These are phyloP conservation scores for Buathra laborator DNA, from an alignment of 2,888 invertebrate species.

Conservation along the genomic window DNA sequence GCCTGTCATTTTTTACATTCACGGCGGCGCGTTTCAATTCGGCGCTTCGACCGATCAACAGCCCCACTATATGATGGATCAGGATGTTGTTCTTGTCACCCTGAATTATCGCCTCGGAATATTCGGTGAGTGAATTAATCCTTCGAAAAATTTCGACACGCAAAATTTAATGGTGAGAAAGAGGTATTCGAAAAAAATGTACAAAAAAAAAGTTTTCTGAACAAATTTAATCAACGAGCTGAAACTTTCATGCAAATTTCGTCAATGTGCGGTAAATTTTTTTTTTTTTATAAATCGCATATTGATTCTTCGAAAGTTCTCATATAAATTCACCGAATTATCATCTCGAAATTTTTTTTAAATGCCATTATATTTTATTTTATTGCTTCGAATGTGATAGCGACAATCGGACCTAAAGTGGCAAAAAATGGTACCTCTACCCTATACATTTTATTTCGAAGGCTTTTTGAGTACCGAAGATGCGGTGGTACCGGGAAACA, in stretches of 20 bases:
- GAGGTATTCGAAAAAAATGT: neutral
- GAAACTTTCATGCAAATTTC: too few relatives aligned
- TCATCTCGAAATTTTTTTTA: too few relatives aligned
- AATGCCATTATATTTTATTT: too few relatives aligned
- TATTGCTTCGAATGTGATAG: too few relatives aligned
- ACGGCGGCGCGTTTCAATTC: conserved; percentile 86
- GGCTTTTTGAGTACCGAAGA: conserved; percentile 91
- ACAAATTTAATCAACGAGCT: too few relatives aligned
- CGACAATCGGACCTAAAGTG: too few relatives aligned
- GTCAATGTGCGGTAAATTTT: too few relatives aligned
- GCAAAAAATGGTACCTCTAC: too few relatives aligned
- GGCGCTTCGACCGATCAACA: conserved; percentile 87
- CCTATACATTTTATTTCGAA: conserved; percentile 72
- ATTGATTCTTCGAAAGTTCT: too few relatives aligned
- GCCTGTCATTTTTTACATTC: conserved; percentile 73
- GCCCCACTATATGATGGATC: conserved; percentile 87
- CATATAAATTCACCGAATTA: too few relatives aligned
- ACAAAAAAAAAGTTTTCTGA: too few relatives aligned
- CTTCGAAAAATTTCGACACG: neutral
- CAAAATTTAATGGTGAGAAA: neutral
- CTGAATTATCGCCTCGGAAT: conserved; percentile 90
- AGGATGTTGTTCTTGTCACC: conserved; percentile 89
- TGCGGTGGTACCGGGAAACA: conserved; percentile 88
- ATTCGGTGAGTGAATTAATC: conserved; percentile 86
- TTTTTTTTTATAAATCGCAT: too few relatives aligned